Evolutionary conservation across 2,797 vertebrate species (phyloP).

Genomic region (Chloroceryle amazona): DNA sequence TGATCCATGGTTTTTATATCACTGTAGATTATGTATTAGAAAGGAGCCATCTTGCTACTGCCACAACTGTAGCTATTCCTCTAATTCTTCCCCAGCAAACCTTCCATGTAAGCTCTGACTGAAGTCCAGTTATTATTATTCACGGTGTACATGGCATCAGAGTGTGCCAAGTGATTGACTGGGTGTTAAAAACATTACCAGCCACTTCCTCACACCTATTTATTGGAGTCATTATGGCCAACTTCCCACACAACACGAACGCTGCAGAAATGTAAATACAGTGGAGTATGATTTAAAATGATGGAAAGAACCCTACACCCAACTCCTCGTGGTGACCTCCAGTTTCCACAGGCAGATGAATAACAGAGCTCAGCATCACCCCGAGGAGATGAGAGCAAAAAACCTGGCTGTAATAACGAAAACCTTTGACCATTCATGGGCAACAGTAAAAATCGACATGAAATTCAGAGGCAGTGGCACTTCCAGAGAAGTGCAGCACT

Average conservation of each 20-base stretch:
- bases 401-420: background rate
- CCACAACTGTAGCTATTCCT: background rate
- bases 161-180: background rate
- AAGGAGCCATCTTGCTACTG: background rate
- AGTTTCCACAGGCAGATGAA: background rate
- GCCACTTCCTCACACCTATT: background rate
- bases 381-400: background rate
- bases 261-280: background rate
- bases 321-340: background rate
- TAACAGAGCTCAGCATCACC: background rate
- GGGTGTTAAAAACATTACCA: background rate
- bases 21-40: background rate
- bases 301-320: background rate
- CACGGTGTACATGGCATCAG: background rate
- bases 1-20: background rate
- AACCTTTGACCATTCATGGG: background rate
- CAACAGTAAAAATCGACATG: conserved; percentile 45
- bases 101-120: background rate
- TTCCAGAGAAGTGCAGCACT: conserved; percentile 19
- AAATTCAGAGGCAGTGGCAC: background rate
- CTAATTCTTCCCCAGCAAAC: background rate
- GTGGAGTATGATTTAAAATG: background rate
- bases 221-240: background rate
- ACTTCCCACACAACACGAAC: background rate
- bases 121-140: background rate